phyloP scores from a whole-genome alignment of 2,797 vertebrate genomes.

The Erithacus rubecula region DNA sequence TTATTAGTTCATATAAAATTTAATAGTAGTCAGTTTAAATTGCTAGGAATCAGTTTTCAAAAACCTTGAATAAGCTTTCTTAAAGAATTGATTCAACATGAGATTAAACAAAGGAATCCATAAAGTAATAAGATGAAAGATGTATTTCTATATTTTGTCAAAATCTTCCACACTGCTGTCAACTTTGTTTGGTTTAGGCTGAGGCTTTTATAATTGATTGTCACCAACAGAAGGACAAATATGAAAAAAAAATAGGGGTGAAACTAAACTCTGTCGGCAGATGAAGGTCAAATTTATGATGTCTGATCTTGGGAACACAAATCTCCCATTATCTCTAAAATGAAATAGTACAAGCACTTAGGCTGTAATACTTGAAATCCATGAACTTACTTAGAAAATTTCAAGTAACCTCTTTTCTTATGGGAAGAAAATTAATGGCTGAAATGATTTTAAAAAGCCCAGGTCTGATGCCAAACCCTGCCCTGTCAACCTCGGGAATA shows the following conservation, averaged over 20 bases:
- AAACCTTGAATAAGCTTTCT: neutral
- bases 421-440: neutral
- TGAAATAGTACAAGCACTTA: neutral
- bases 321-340: neutral
- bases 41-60: neutral
- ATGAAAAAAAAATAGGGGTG: neutral
- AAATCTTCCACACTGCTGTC: neutral
- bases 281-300: neutral
- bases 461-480: neutral
- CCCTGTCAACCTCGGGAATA: accelerated
- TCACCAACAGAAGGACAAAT: neutral
- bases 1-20: neutral
- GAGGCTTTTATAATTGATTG: neutral
- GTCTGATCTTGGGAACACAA: neutral
- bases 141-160: neutral
- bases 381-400: neutral
- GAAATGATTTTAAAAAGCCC: neutral
- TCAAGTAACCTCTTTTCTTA: neutral
- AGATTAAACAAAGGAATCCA: neutral
- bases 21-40: neutral
- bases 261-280: neutral
- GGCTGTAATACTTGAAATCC: neutral
- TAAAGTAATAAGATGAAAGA: neutral
- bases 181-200: neutral
- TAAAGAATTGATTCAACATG: neutral